Base-by-base conservation (phyloP, 2,797 vertebrate genomes). In the Steatocranus sp. region DNA sequence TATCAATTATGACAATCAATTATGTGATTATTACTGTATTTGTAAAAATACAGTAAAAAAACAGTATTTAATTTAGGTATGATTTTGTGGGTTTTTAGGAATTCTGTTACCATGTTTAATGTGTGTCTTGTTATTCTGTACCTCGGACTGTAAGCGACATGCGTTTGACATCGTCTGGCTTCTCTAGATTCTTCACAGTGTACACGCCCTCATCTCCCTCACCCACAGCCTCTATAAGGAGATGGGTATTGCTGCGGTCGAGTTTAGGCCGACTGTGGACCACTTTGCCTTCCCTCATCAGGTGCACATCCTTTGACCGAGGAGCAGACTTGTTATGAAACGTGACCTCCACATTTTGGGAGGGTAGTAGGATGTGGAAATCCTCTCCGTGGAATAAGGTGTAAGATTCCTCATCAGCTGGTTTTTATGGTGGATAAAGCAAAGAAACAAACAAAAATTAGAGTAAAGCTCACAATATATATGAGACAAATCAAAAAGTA, bases 131-230 rank as follows among this genome's bases (percentile, higher is more conserved):
- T 76, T 48, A 70, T 15, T n/a, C 20, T 9, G 73, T 92, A 97
- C 96, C 96, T 96, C 95, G 92, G 76, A 97, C 95, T 20, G 86
- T 88, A 7, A 97, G 95, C 3, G 3, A 73, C n/a, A 93, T 87
- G 53, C n/a, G 75, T 12, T 36, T 90, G 81, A 89, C 7, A 1
- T 94, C 73, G 1, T 92, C 85, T 0, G 86, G 76, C 1, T 88
- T 79, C 12, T 94, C 75, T 0, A 36, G 87, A 48, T 94, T 90
- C 79, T 90, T 95, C 75, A 97, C 43, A 1, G 83, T 93, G 94
- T 97, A 97, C 54, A 92, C 6, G 23, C 96, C 96, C 90, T 96
- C 95, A 5, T 97, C 95, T 2, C 18, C 90, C 86, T 96, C 95
- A 1, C 51, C 91, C 61, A 97, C 95, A 2, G 86, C 54, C 1